Evolutionary conservation across 2,888 invertebrate genomes (phyloP).

Genomic region (Drosophila borborema): DNA sequence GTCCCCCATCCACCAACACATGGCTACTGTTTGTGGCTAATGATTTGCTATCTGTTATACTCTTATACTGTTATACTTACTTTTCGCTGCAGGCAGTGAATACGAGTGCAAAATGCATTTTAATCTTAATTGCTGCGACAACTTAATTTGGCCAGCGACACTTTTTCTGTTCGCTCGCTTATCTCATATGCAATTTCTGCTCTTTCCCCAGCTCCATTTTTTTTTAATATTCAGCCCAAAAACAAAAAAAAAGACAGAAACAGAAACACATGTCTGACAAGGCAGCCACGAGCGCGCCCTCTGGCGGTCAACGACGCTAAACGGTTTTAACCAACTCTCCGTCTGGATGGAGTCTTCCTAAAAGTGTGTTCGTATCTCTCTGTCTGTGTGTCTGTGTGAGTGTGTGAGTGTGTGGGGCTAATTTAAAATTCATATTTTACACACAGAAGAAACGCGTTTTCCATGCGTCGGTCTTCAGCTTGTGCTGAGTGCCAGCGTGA

Average conservation of each 20-base stretch:
- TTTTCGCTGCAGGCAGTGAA: conserved; percentile 18
- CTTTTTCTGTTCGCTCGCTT: conserved; percentile 15
- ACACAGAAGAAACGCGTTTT: conserved; percentile 56
- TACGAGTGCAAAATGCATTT: conserved; percentile 19
- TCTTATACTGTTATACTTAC: neutral
- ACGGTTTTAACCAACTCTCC: conserved; percentile 24
- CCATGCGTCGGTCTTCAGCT: conserved; percentile 32
- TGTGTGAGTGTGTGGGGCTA: conserved; percentile 41
- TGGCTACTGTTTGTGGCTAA: conserved; percentile 40
- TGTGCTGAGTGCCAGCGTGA: conserved; percentile 72
- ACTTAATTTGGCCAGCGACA: conserved; percentile 39
- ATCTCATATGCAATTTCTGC: conserved; percentile 27
- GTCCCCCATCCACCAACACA: neutral
- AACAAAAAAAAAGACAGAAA: neutral
- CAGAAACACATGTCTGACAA: conserved; percentile 29
- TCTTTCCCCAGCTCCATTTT: neutral
- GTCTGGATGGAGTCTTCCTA: conserved; percentile 8
- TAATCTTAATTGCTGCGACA: conserved; percentile 40
- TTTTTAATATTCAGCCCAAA: neutral
- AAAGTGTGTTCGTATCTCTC: conserved; percentile 8
- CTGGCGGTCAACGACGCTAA: conserved; percentile 59
- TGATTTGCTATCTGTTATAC: conserved; percentile 28
- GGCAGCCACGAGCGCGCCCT: conserved; percentile 48
- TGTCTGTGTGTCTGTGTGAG: neutral
- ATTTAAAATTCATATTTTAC: conserved; percentile 78